These are phyloP conservation scores for Talpa occidentalis DNA, from an alignment of 2,113 vertebrate species.

Conservation along the genomic window DNA sequence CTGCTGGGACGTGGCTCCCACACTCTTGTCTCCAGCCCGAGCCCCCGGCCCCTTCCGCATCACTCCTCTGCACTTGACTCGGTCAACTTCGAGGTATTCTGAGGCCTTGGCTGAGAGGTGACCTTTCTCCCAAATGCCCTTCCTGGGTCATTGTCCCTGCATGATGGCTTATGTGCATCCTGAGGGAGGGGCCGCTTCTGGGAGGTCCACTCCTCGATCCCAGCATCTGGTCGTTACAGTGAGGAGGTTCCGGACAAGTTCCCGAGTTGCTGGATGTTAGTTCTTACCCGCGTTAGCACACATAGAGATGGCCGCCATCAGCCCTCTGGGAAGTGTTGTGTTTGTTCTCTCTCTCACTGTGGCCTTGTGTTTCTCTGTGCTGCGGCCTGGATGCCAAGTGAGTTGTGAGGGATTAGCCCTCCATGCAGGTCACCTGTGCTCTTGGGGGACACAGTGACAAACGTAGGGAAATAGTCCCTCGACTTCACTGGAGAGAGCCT, in stretches of 20 bases:
- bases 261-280: background rate
- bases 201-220: background rate
- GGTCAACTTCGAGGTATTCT: background rate
- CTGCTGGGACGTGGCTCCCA: fast-evolving
- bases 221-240: background rate
- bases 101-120: background rate
- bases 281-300: background rate
- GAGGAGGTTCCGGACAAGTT: no score
- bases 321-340: background rate
- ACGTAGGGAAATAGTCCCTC: fast-evolving
- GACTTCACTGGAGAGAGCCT: background rate
- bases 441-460: background rate
- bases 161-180: background rate
- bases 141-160: background rate
- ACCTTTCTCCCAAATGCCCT: background rate
- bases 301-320: background rate
- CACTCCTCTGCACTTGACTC: background rate
- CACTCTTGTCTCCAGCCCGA: background rate
- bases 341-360: background rate
- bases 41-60: background rate
- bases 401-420: background rate
- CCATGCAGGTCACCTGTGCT: background rate
- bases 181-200: background rate
- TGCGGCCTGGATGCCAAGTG: background rate
- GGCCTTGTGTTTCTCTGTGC: background rate